Conservation (phyloP, 2,888 invertebrate genomes). For the Scaptomyza reducta region DNA sequence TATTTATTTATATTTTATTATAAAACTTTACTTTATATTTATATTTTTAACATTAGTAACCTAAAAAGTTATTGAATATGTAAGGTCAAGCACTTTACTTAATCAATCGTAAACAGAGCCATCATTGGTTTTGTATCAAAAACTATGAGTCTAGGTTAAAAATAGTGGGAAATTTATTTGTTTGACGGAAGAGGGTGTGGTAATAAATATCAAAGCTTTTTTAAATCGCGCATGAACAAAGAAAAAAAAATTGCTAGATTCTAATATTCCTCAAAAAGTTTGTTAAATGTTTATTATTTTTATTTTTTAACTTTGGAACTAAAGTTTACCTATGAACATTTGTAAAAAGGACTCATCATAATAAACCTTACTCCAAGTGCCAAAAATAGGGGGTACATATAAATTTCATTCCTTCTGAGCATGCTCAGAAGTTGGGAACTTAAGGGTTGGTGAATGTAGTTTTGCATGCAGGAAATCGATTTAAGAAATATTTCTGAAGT, state of each 20-base stretch:
- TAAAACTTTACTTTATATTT: too few relatives aligned
- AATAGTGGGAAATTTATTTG: constrained; percentile 3
- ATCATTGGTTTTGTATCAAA: neutral
- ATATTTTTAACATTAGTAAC: neutral
- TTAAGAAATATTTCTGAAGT: constrained; percentile 56
- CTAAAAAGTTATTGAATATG: neutral
- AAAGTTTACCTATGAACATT: neutral
- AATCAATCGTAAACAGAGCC: too few relatives aligned
- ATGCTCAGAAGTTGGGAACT: constrained; percentile 51
- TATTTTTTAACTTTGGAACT: neutral
- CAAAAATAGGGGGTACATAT: constrained; percentile 34
- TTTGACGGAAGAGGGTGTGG: neutral
- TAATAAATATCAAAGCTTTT: neutral
- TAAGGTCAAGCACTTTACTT: neutral
- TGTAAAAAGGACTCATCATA: neutral
- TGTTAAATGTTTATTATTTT: too few relatives aligned
- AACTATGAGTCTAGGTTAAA: neutral
- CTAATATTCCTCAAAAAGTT: neutral
- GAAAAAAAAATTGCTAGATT: neutral
- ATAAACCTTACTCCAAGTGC: neutral
- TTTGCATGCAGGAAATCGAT: constrained; percentile 63
- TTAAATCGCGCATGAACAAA: neutral
- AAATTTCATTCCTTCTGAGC: constrained; percentile 39
- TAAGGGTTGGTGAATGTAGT: constrained; percentile 36
- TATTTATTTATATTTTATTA: too few relatives aligned